A percentile compares a stretch with the other conserved stretches of the same genome.
Evolutionary conservation across 2,797 vertebrate genomes (phyloP).

Genomic region (Gallinago solitaria): DNA sequence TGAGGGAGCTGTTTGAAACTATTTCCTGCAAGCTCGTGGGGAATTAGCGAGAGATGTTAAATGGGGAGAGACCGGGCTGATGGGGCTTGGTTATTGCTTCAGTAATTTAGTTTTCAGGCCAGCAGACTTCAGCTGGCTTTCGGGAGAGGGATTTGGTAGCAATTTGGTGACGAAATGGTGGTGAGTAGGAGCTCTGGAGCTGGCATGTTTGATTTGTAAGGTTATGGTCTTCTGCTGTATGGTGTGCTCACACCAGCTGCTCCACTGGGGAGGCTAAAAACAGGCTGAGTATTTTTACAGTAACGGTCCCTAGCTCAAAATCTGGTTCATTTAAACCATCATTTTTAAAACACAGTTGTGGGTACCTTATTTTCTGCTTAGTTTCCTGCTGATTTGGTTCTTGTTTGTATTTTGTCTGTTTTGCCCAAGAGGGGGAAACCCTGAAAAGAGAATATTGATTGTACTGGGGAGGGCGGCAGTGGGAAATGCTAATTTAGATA

Average conservation of each 20-base stretch:
- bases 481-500: neutral
- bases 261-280: neutral
- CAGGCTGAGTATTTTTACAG: neutral
- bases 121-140: neutral
- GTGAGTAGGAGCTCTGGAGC: neutral
- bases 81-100: neutral
- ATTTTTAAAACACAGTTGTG: neutral
- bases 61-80: neutral
- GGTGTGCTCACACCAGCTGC: neutral
- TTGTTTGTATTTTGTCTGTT: neutral
- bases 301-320: neutral
- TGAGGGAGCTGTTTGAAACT: slow-evolving; percentile 34
- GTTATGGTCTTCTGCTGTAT: neutral
- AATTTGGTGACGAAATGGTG: neutral
- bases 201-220: neutral
- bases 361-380: neutral
- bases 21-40: neutral
- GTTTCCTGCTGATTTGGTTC: neutral
- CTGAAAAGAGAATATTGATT: neutral
- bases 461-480: neutral
- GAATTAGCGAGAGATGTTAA: neutral
- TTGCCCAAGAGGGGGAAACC: neutral
- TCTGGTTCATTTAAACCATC: neutral
- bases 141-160: neutral
- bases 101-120: neutral